A percentile compares a stretch with the other conserved stretches of the same genome.
Evolutionary conservation across 2,113 vertebrate genomes (phyloP).

Genomic region (Dipodomys merriami): DNA sequence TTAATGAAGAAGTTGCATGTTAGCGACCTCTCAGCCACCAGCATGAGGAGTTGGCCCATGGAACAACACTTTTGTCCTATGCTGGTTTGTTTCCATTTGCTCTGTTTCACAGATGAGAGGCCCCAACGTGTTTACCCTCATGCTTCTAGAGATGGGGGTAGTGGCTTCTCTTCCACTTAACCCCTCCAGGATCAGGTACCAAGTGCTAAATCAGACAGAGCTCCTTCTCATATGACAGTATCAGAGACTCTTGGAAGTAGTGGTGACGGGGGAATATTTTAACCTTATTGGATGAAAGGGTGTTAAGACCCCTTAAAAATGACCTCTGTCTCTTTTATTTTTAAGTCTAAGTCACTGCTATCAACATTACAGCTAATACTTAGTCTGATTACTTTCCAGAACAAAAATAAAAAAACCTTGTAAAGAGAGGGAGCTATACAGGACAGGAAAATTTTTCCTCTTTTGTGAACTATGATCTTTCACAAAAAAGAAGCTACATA

Average conservation of each 20-base stretch:
- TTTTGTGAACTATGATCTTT: not conserved
- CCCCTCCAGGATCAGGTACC: not conserved
- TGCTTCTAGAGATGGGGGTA: not conserved
- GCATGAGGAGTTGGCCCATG: not conserved
- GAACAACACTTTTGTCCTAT: not conserved
- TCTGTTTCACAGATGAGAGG: not conserved
- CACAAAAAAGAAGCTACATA: not conserved
- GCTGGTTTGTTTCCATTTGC: not conserved
- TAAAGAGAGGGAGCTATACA: not conserved
- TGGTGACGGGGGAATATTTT: not conserved
- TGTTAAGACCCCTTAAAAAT: not conserved
- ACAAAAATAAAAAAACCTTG: constrained; percentile 35
- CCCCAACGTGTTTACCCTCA: not conserved
- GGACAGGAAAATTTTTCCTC: not conserved
- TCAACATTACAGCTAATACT: not conserved
- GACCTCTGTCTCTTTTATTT: not conserved
- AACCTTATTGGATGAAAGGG: not conserved
- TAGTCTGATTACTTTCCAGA: constrained; percentile 14
- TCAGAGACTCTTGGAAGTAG: not conserved
- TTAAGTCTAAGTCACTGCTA: not conserved
- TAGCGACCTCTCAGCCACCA: not conserved
- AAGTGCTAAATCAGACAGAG: not conserved
- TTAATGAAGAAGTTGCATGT: not conserved
- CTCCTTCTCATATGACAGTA: not conserved
- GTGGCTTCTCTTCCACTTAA: not conserved